These are phyloP conservation scores for Drosophila burlai DNA, from an alignment of 1,140 invertebrate species.

Conservation along the genomic window DNA sequence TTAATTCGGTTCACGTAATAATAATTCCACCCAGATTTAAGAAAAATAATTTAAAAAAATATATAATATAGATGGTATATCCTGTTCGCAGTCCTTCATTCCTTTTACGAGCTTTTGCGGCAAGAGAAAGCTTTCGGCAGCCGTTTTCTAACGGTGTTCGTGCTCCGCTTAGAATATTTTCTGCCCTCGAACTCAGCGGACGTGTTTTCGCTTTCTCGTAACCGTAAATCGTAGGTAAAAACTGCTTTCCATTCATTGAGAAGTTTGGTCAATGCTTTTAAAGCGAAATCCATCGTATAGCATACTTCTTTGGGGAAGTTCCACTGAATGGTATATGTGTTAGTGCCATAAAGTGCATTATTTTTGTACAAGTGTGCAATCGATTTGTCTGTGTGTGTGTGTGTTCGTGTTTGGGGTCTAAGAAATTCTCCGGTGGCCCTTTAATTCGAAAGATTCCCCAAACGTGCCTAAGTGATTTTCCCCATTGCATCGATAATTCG, in stretches of 20 bases:
- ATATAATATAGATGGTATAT: not conserved
- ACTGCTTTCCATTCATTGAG: slow-evolving; percentile 10
- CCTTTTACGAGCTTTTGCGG: slow-evolving; percentile 22
- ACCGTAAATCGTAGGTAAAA: slow-evolving; percentile 42
- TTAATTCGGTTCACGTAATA: not conserved
- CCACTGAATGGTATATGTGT: not conserved
- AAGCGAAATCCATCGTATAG: not conserved
- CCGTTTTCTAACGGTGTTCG: slow-evolving; percentile 24
- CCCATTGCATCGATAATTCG: slow-evolving; percentile 77
- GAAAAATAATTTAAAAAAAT: not conserved
- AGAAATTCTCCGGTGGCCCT: slow-evolving; percentile 29
- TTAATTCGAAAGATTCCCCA: slow-evolving; percentile 41
- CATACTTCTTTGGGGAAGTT: slow-evolving; percentile 33
- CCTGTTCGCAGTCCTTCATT: not conserved
- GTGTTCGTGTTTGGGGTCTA: slow-evolving; percentile 6
- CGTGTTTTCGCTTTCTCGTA: slow-evolving; percentile 31
- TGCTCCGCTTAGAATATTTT: slow-evolving; percentile 57
- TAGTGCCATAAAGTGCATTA: slow-evolving; percentile 12
- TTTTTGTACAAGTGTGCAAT: slow-evolving; percentile 1
- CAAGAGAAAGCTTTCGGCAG: slow-evolving; percentile 42
- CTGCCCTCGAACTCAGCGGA: slow-evolving; percentile 54
- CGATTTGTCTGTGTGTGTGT: not conserved
- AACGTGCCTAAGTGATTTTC: slow-evolving; percentile 75
- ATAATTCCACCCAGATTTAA: not conserved
- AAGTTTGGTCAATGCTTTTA: slow-evolving; percentile 8